Evolutionary conservation across 2,113 vertebrate species (phyloP).

Genomic region (Elephas maximus): DNA sequence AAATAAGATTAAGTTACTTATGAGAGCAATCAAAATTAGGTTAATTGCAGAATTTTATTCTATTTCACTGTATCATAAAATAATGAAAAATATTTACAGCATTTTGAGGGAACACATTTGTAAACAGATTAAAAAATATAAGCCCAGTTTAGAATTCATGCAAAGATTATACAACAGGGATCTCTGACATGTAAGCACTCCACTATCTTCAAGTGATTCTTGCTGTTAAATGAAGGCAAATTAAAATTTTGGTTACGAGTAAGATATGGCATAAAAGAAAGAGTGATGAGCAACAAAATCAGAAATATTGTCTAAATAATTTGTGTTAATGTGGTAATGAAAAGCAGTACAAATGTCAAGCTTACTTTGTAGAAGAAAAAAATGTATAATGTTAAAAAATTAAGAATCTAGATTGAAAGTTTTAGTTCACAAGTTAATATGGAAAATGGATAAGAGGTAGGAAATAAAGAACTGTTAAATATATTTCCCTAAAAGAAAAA

Average conservation of each 20-base stretch:
- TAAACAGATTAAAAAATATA: not conserved
- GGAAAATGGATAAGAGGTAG: not conserved
- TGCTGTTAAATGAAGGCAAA: not conserved
- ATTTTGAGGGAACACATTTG: not conserved
- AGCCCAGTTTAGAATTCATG: not conserved
- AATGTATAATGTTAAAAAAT: not conserved
- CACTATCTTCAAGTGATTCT: not conserved
- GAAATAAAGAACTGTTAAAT: not conserved
- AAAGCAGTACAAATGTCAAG: not conserved
- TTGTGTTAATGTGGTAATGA: not conserved
- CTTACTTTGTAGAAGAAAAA: not conserved
- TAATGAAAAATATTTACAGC: not conserved
- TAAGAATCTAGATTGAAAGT: not conserved
- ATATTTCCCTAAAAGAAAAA: not conserved
- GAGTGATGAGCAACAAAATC: not conserved
- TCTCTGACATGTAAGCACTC: not conserved
- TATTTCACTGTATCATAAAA: not conserved
- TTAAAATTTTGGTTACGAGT: not conserved
- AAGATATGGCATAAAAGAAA: not conserved
- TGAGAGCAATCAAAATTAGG: not conserved
- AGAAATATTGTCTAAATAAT: not conserved
- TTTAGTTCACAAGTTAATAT: not conserved
- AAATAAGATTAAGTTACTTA: not conserved
- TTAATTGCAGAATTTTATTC: not conserved
- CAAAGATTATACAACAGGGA: not conserved